Evolutionary conservation across 2,888 invertebrate species (phyloP), one percentile per base, ranked within the genome.

Genomic region (Conops quadrifasciatus): DNA sequence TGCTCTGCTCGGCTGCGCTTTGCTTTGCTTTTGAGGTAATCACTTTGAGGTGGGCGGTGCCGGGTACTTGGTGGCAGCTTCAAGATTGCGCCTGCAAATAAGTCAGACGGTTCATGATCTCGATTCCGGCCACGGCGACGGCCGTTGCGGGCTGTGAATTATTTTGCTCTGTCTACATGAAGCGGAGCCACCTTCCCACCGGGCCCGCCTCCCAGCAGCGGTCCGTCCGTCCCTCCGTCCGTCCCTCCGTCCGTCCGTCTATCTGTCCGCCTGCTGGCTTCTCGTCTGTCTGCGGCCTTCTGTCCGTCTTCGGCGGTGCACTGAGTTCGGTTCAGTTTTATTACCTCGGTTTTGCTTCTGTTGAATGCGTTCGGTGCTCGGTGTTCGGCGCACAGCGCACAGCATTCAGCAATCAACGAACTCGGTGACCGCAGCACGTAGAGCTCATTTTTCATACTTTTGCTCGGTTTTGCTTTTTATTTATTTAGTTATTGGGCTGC

Each of bases 381-480:
- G 28, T 16, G 36, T 19, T 24, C 30, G n/a, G 21, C 13, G n/a
- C 7, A 1, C 43, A 28, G 51, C 11, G 26, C 15, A 36, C 58
- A 15, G 28, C 53, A 65, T 13, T 47, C 56, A 58, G 58, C 67
- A 65, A 68, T 75, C 73, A 72, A 70, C 76, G 75, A 74, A 72
- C 77, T 74, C 75, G 76, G 74, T 77, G 77, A 78, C 78, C 77
- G 74, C 76, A 77, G 74, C 83, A 83, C 82, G 83, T 82, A 80
- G 77, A 75, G 77, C 75, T 59, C 74, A 71, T 68, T 68, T 68
- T 68, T 68, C 67, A 45, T 59, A 43, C 59, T 45, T 62, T 49
- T 62, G 19, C 60, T 43, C 30, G 5, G 56, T 2, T 28, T 49
- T 24, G 4, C 4, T 56, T 11, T 56, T 26, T n/a, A 16, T 62